Conservation (phyloP, 2,113 vertebrate species). For the rabbit (Oryctolagus cuniculus) region mOryCun1.1 NC_091435.1:154949501-154950000, state of each 20-base stretch:
- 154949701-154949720: neutral
- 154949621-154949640: neutral
- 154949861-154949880: rapidly evolving
- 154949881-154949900: neutral
- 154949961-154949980: neutral
- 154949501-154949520: neutral
- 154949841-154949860: neutral
- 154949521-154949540: neutral
- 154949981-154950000: neutral
- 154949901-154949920: neutral
- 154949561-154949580: neutral
- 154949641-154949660: neutral
- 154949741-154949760: neutral
- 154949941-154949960: neutral
- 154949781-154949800: neutral
- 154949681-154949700: neutral
- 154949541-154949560: neutral
- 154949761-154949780: neutral
- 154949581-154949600: neutral
- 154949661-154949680: neutral
- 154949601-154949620: neutral
- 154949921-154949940: neutral
- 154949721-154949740: neutral
- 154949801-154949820: neutral
- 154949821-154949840: neutral